Base-by-base conservation (phyloP, 2,888 invertebrate genomes). In the Sphaerophoria rueppellii region DNA sequence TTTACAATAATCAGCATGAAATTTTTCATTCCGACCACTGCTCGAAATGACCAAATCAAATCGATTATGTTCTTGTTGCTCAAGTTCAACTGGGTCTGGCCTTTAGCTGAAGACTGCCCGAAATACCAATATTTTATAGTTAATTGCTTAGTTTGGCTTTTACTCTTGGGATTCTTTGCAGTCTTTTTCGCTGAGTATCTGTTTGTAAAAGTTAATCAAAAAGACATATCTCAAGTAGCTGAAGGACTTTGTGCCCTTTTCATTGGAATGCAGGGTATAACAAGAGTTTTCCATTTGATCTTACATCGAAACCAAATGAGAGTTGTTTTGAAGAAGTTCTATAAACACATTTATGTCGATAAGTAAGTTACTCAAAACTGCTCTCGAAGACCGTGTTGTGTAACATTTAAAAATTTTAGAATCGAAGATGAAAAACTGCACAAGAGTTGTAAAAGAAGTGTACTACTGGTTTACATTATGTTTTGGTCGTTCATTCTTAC, bases 31-130 rank as follows among this genome's bases (percentile, higher is more conserved):
- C 71, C 71, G 6, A 58, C 35, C 0, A 58, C 71, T 48, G 46
- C 58, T 9, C 11, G 48, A 16, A 48, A 48, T 11, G 12, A 37
- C 12, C 34, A 12, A 16, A 48, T 58, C 34, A 9, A 58, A 11
- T 58, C 72, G 2, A 61, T 24, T 14, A 57, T 58, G 72, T 73
- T 73, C 40, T 73, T 24, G 61, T 37, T 40, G 7, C 61, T 58
- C 16, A 73, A 73, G 43, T 50, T 60, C 4, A 73, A 61, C 11
- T 73, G 60, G 0, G 61, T 73, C n/a, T 73, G 72, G 72, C 72
- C 72, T 6, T 50, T 73, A 40, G 50, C 40, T 4, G 14, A 73
- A 35, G 40, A 14, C 11, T 52, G 50, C 3, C 32, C 72, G 9
- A 12, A 37, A 16, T 73, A 40, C 7, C 61, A 73, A 37, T 14